phyloP scores from a whole-genome alignment of 2,113 vertebrate species.

The Lophura nycthemera region DNA sequence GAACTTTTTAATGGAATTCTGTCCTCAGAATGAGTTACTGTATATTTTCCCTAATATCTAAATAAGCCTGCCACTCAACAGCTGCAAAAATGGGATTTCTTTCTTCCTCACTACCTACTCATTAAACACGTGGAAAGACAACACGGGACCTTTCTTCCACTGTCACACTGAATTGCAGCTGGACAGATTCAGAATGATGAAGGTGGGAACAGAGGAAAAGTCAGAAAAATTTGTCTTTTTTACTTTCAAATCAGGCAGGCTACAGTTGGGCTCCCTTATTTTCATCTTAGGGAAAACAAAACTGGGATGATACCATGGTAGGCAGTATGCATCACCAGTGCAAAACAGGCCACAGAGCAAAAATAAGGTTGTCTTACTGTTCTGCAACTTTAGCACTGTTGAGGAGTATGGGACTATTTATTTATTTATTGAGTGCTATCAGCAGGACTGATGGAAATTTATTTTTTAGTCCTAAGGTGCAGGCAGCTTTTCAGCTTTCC shows the following conservation, averaged over 20 bases:
- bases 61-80: not conserved
- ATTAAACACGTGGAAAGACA: not conserved
- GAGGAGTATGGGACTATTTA: fast-evolving
- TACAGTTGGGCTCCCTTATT: not conserved
- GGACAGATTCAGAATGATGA: not conserved
- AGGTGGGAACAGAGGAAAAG: not conserved
- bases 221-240: not conserved
- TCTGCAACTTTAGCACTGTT: not conserved
- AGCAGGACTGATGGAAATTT: not conserved
- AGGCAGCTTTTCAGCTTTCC: not conserved
- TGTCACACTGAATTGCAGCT: not conserved
- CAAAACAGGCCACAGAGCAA: not conserved
- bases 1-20: not conserved
- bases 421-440: not conserved
- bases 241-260: not conserved
- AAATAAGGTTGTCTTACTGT: not conserved
- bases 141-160: not conserved
- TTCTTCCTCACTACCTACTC: not conserved
- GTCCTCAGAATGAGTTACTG: not conserved
- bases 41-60: not conserved
- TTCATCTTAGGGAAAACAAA: not conserved
- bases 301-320: not conserved
- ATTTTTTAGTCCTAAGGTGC: not conserved
- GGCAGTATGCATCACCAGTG: not conserved
- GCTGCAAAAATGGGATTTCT: not conserved